Conservation (phyloP, 2,888 invertebrate species). For the Apotomis capreana region DNA sequence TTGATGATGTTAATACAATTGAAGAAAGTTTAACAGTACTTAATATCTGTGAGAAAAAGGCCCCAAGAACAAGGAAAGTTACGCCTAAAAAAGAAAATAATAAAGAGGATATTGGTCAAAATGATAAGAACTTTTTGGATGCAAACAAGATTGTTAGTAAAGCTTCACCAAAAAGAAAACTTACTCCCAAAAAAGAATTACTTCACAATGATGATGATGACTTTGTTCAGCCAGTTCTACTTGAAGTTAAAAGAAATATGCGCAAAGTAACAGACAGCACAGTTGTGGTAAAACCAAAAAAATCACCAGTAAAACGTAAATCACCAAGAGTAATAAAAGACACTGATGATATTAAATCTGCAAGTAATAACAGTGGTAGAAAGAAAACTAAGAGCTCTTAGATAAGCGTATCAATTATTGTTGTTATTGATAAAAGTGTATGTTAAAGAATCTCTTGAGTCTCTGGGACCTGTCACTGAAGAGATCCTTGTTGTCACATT, state of each 20-base stretch:
- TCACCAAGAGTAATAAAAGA: conserved; percentile 43
- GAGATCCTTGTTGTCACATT: no score
- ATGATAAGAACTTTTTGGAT: conserved; percentile 8
- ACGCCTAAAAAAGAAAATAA: conserved; percentile 51
- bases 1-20: conserved; percentile 11
- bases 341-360: conserved; percentile 36
- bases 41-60: conserved; percentile 29
- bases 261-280: conserved; percentile 1
- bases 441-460: no score
- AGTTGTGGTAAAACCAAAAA: conserved; percentile 8
- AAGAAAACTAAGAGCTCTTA: conserved; percentile 26
- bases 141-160: conserved; percentile 22
- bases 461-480: no score
- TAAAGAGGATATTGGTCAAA: conserved; percentile 37
- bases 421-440: conserved; percentile 5
- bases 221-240: conserved; percentile 44
- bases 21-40: conserved; percentile 34
- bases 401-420: no score
- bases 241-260: conserved; percentile 33
- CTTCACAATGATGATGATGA: conserved; percentile 44
- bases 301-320: conserved; percentile 44
- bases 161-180: conserved; percentile 41
- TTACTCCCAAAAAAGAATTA: conserved; percentile 42
- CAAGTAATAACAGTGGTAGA: conserved; percentile 19
- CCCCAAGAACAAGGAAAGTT: conserved; percentile 50